These are phyloP conservation scores for Xanthorhoe designata DNA, from an alignment of 2,888 invertebrate genomes.

Conservation along the genomic window DNA sequence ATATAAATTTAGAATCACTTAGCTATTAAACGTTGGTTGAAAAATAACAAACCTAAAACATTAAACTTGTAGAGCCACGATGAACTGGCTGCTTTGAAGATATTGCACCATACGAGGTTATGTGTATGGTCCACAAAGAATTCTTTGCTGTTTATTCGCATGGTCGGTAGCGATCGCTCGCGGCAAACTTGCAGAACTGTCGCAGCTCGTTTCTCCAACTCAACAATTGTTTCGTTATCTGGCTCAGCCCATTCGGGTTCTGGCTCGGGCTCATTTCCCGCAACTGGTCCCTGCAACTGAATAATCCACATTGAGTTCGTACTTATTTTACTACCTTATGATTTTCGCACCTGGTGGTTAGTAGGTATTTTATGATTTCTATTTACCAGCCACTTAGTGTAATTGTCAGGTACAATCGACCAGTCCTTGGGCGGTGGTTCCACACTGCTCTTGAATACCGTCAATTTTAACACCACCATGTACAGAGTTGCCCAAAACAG, in stretches of 20 bases:
- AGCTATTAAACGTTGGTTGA: background rate
- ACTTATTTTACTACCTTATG: background rate
- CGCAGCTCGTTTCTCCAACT: conserved; percentile 78
- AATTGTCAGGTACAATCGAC: conserved; percentile 76
- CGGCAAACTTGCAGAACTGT: conserved; percentile 81
- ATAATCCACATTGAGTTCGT: conserved; percentile 10
- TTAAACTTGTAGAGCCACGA: conserved; percentile 93
- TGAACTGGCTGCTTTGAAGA: conserved; percentile 92
- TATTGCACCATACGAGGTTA: conserved; percentile 90
- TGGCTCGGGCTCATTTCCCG: conserved; percentile 63
- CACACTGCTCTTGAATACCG: conserved; percentile 75
- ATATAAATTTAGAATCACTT: background rate
- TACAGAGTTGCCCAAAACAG: conserved; percentile 79
- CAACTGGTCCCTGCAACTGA: conserved; percentile 74
- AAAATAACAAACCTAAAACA: conserved; percentile 83
- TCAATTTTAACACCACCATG: conserved; percentile 79
- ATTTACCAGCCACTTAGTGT: conserved; percentile 80
- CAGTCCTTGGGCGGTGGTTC: conserved; percentile 68
- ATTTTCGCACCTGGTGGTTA: background rate
- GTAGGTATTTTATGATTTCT: no score
- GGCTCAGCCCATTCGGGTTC: conserved; percentile 68
- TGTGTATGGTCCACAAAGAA: conserved; percentile 89
- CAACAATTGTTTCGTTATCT: conserved; percentile 70
- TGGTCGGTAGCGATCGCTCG: conserved; percentile 58
- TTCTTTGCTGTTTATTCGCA: conserved; percentile 89